Conservation (phyloP, 2,113 vertebrate genomes). For the Malaclemys terrapin region DNA sequence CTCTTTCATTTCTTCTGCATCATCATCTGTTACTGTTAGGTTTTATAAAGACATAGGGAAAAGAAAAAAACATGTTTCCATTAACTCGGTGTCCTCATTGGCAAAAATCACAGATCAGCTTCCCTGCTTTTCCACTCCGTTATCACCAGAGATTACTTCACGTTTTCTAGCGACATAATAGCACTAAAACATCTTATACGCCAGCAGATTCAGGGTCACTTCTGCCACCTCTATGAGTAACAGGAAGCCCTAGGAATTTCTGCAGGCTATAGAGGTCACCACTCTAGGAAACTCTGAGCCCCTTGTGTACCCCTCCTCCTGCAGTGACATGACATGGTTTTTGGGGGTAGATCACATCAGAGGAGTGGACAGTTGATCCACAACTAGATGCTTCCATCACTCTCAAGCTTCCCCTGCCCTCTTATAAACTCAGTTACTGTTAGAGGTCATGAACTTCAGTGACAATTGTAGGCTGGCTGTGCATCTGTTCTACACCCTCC, state of each 20-base stretch:
- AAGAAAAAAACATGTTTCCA: neutral
- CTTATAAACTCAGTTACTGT: neutral
- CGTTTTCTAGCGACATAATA: neutral
- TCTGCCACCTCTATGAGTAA: neutral
- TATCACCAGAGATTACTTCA: neutral
- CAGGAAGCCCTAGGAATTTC: neutral
- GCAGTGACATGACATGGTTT: neutral
- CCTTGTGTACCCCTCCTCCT: neutral
- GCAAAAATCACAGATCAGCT: neutral
- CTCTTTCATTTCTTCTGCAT: slow-evolving; percentile 6
- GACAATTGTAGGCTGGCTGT: neutral
- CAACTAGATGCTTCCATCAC: neutral
- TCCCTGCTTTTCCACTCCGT: neutral
- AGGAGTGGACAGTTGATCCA: neutral
- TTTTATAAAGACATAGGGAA: neutral
- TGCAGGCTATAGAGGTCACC: neutral
- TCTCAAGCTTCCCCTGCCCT: neutral
- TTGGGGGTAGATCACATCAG: neutral
- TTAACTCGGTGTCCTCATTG: neutral
- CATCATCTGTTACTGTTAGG: slow-evolving; percentile 56
- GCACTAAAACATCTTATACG: neutral
- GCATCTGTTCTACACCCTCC: neutral
- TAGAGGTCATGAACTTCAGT: neutral
- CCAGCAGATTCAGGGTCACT: neutral
- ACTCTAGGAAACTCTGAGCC: neutral